Evolutionary conservation across 2,797 vertebrate species (phyloP).

Genomic region (Gadopsis bispinosus): DNA sequence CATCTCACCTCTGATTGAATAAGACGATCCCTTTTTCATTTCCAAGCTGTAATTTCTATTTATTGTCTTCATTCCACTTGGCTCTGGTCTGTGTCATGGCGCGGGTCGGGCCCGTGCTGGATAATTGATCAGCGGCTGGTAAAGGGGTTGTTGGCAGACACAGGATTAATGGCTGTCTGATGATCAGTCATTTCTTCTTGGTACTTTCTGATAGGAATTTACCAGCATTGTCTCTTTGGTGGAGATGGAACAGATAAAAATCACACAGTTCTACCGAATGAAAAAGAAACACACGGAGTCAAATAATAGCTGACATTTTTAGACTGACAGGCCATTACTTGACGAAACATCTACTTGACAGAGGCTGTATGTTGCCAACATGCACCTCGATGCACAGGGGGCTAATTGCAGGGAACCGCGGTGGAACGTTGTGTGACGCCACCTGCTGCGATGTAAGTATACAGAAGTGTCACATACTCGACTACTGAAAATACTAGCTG

Average conservation of each 20-base stretch:
- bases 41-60: slow-evolving; percentile 34
- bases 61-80: slow-evolving; percentile 37
- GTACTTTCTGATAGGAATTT: neutral
- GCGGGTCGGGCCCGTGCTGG: too few species aligned
- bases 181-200: neutral
- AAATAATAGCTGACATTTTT: slow-evolving; percentile 38
- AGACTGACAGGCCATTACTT: slow-evolving; percentile 51
- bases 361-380: slow-evolving; percentile 26
- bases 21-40: slow-evolving; percentile 45
- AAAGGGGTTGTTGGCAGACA: slow-evolving; percentile 17
- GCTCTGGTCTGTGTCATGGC: slow-evolving; percentile 9
- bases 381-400: slow-evolving; percentile 47
- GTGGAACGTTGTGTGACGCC: slow-evolving; percentile 45
- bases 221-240: neutral
- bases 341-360: slow-evolving; percentile 46
- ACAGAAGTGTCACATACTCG: slow-evolving; percentile 38
- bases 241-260: slow-evolving; percentile 7
- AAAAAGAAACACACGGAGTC: neutral
- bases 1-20: slow-evolving; percentile 46
- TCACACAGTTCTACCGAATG: neutral
- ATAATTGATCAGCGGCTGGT: slow-evolving; percentile 33
- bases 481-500: slow-evolving; percentile 31
- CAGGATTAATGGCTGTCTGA: slow-evolving; percentile 23
- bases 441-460: slow-evolving; percentile 51
- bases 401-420: slow-evolving; percentile 64